Conservation (phyloP, 2,888 invertebrate genomes). For the Deroplatys truncata region DNA sequence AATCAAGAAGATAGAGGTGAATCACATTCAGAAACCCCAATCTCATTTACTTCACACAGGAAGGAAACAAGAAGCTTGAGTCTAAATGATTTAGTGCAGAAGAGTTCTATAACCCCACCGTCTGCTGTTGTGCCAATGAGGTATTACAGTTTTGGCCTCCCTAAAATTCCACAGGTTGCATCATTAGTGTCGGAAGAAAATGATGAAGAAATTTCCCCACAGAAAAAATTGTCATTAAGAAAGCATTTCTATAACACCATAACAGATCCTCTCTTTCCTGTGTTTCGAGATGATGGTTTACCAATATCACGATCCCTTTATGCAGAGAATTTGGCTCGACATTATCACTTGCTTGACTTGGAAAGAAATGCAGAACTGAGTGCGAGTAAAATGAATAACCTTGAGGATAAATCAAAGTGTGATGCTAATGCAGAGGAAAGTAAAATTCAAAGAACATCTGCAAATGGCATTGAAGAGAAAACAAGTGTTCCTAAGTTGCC, state of each 20-base stretch:
- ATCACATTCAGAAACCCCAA: not conserved
- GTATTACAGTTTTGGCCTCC: conserved; percentile 49
- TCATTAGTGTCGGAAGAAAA: conserved; percentile 35
- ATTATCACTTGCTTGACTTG: conserved; percentile 45
- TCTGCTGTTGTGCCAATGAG: conserved; percentile 51
- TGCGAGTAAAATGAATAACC: not conserved
- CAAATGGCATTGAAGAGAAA: not conserved
- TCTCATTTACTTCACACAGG: not conserved
- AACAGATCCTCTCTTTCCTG: conserved; percentile 73
- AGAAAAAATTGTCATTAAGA: not conserved
- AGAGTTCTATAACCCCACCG: not conserved
- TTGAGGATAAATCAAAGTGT: not conserved
- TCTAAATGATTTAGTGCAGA: conserved; percentile 20
- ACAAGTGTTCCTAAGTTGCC: not conserved
- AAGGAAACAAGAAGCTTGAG: conserved; percentile 21
- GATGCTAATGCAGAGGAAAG: not conserved
- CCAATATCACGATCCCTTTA: conserved; percentile 70
- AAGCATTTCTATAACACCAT: conserved; percentile 62
- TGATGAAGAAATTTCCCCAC: conserved; percentile 29
- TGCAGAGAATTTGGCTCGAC: conserved; percentile 63
- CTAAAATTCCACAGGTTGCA: conserved; percentile 40
- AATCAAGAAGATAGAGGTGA: not conserved
- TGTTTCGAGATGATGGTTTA: conserved; percentile 69
- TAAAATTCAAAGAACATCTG: not conserved
- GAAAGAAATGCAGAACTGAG: conserved; percentile 29